phyloP scores from a whole-genome alignment of 2,113 vertebrate species.

The Lophotis ruficrista region DNA sequence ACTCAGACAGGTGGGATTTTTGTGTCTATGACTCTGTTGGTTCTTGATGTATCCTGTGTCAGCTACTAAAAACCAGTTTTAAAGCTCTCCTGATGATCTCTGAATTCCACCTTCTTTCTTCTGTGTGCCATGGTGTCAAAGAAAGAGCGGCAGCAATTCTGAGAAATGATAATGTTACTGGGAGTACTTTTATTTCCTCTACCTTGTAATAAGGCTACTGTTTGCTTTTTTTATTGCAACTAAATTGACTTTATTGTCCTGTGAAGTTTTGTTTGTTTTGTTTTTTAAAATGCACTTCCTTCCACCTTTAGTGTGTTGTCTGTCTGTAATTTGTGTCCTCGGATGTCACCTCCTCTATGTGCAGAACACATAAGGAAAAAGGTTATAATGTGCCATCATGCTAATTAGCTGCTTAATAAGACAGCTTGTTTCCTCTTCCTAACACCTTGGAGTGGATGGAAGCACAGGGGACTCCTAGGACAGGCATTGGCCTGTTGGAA shows the following conservation, averaged over 20 bases:
- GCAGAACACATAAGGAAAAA: background rate
- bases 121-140: background rate
- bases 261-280: background rate
- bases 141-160: background rate
- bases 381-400: background rate
- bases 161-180: background rate
- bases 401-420: background rate
- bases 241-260: background rate
- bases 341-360: background rate
- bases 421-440: background rate
- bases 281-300: background rate
- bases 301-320: background rate
- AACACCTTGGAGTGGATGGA: background rate
- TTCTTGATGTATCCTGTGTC: background rate
- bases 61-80: background rate
- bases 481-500: background rate
- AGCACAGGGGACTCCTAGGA: background rate
- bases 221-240: background rate
- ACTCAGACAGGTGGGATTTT: background rate
- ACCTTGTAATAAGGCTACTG: background rate
- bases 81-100: background rate
- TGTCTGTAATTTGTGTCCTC: background rate
- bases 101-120: background rate
- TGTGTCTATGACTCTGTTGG: background rate
- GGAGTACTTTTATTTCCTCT: background rate